These are phyloP conservation scores for Pygmarrhopalites habei DNA, from an alignment of 1,140 invertebrate genomes.

Conservation along the genomic window DNA sequence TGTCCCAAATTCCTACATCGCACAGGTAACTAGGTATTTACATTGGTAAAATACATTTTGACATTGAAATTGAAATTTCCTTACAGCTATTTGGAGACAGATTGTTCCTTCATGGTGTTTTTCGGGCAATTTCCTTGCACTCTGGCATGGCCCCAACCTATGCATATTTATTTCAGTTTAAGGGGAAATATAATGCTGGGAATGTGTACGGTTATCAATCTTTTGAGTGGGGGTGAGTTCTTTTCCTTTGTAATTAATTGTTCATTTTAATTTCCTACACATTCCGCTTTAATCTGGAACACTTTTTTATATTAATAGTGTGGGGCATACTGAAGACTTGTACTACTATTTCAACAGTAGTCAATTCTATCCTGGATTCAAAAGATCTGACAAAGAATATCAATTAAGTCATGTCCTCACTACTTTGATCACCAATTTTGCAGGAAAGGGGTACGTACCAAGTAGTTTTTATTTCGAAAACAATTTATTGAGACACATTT, in stretches of 20 bases:
- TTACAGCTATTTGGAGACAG: conserved; percentile 19
- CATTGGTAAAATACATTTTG: background rate
- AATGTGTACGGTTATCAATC: background rate
- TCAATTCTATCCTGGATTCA: conserved; percentile 19
- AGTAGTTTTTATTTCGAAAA: background rate
- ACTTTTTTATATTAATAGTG: too few species aligned
- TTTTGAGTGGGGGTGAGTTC: background rate
- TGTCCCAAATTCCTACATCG: background rate
- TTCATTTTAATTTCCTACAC: too few species aligned
- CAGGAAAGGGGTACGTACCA: conserved; percentile 4
- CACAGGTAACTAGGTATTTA: background rate
- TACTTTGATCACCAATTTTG: conserved; percentile 31
- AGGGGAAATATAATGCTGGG: conserved; percentile 10
- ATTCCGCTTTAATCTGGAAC: too few species aligned
- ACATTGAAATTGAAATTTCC: background rate
- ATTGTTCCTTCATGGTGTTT: conserved; percentile 22
- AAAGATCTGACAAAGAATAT: conserved; percentile 19
- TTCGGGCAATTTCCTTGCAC: conserved; percentile 26
- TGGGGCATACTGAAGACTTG: conserved; percentile 29
- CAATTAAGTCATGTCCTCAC: conserved; percentile 27
- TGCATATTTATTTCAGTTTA: conserved; percentile 16
- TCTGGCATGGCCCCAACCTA: conserved; percentile 16
- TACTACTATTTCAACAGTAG: conserved; percentile 29
- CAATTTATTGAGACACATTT: background rate
- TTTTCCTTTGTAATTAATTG: too few species aligned